A percentile compares a stretch with the other conserved stretches of the same genome.
Evolutionary conservation across 2,797 vertebrate genomes (phyloP).

Genomic region (Sebastes taczanowskii): DNA sequence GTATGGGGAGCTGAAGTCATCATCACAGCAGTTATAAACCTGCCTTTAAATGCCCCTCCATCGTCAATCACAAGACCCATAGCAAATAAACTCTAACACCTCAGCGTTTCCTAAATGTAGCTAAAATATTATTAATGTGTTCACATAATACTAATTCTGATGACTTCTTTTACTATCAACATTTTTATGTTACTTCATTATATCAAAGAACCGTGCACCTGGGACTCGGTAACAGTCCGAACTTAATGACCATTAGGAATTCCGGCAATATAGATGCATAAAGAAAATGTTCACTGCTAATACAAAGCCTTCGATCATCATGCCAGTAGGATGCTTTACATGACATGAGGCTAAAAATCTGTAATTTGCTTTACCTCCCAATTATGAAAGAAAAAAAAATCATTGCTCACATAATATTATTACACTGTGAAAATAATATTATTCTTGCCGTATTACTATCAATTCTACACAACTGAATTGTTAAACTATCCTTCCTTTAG

Average conservation of each 20-base stretch:
- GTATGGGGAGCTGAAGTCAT: slow-evolving; percentile 13
- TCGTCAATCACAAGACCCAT: neutral
- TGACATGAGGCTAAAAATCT: neutral
- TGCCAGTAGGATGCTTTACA: neutral
- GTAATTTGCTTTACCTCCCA: neutral
- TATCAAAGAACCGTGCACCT: neutral
- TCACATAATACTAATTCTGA: neutral
- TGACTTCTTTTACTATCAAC: neutral
- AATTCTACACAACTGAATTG: neutral
- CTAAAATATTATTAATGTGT: neutral
- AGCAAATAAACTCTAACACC: neutral
- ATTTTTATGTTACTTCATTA: neutral
- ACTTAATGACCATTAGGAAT: neutral
- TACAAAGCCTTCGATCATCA: neutral
- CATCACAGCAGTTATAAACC: neutral
- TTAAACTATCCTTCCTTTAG: neutral
- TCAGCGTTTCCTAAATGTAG: neutral
- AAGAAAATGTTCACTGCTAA: neutral
- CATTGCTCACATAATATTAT: neutral
- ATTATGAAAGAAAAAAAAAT: neutral
- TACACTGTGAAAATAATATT: neutral
- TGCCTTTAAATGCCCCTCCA: neutral
- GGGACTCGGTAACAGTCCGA: neutral
- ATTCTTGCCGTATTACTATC: neutral
- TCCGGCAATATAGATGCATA: neutral